A percentile compares a stretch with the other conserved stretches of the same genome.
These are phyloP conservation scores for Sphenopsis melanotis DNA, from an alignment of 2,797 vertebrate genomes.

Conservation along the genomic window DNA sequence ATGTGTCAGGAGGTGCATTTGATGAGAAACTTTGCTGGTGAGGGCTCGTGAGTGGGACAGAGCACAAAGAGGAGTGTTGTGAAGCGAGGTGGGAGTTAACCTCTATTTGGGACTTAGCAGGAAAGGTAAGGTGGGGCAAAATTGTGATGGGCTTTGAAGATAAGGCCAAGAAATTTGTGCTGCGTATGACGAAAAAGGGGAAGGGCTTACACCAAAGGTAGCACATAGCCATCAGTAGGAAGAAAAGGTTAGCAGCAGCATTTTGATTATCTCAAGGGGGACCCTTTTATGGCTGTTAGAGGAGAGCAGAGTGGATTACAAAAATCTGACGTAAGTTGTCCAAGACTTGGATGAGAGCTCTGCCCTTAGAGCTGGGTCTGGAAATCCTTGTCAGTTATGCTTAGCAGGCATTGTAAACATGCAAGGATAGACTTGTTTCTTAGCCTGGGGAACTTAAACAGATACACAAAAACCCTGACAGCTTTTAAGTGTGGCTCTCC, in stretches of 20 bases:
- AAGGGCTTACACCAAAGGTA: not conserved
- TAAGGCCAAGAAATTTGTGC: slow-evolving; percentile 54
- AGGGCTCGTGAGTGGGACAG: not conserved
- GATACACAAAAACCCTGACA: slow-evolving; percentile 55
- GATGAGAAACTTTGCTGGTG: not conserved
- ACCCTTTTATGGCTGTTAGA: not conserved
- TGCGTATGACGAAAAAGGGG: not conserved
- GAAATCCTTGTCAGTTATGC: slow-evolving; percentile 55
- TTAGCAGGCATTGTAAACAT: slow-evolving; percentile 58
- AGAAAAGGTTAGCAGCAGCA: not conserved
- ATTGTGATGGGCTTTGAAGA: slow-evolving; percentile 61
- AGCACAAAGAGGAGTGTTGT: not conserved
- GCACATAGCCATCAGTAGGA: not conserved
- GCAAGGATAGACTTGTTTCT: slow-evolving; percentile 65
- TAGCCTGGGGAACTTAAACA: slow-evolving; percentile 58
- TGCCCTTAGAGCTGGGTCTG: slow-evolving; percentile 18
- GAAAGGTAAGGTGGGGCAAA: slow-evolving; percentile 37
- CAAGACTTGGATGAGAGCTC: slow-evolving; percentile 10
- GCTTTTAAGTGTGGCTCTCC: slow-evolving; percentile 60
- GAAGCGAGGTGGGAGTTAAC: not conserved
- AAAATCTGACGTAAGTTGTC: slow-evolving; percentile 3
- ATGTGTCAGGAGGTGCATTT: not conserved
- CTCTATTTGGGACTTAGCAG: not conserved
- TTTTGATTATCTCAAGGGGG: not conserved
- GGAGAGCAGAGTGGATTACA: not conserved